Conservation (phyloP, 2,888 invertebrate genomes). For the Lysandra coridon region DNA sequence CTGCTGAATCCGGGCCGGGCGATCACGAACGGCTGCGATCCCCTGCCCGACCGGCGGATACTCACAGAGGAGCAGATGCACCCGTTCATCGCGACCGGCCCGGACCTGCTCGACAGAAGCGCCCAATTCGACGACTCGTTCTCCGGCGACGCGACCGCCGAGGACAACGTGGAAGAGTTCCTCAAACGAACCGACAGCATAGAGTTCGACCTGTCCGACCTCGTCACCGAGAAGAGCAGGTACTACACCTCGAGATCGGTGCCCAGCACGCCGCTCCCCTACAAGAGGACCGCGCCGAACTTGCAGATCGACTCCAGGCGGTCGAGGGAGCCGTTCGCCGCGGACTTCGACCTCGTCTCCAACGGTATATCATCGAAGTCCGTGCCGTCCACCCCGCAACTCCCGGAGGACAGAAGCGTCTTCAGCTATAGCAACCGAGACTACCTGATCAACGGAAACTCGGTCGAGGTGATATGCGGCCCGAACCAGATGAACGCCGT, state of each 20-base stretch:
- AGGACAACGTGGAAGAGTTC: constrained; percentile 69
- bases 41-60: constrained; percentile 62
- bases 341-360: constrained; percentile 56
- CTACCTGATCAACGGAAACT: constrained; percentile 83
- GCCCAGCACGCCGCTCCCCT: constrained; percentile 84
- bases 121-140: constrained; percentile 63
- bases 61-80: constrained; percentile 64
- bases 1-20: constrained; percentile 59
- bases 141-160: constrained; percentile 51
- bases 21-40: constrained; percentile 66
- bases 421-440: constrained; percentile 82
- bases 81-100: constrained; percentile 65
- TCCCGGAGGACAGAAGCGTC: constrained; percentile 73
- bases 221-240: constrained; percentile 65
- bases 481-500: constrained; percentile 53
- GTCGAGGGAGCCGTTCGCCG: constrained; percentile 60
- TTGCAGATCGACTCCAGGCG: constrained; percentile 67
- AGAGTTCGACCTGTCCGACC: constrained; percentile 68
- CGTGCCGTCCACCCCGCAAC: constrained; percentile 87
- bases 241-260: constrained; percentile 83
- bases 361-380: constrained; percentile 84
- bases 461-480: constrained; percentile 66
- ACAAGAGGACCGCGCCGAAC: constrained; percentile 62
- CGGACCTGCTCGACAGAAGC: constrained; percentile 59
- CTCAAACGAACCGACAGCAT: constrained; percentile 70